These are phyloP conservation scores for Melanotaenia maccullochi DNA, from an alignment of 2,797 vertebrate genomes.

Conservation along the genomic window DNA sequence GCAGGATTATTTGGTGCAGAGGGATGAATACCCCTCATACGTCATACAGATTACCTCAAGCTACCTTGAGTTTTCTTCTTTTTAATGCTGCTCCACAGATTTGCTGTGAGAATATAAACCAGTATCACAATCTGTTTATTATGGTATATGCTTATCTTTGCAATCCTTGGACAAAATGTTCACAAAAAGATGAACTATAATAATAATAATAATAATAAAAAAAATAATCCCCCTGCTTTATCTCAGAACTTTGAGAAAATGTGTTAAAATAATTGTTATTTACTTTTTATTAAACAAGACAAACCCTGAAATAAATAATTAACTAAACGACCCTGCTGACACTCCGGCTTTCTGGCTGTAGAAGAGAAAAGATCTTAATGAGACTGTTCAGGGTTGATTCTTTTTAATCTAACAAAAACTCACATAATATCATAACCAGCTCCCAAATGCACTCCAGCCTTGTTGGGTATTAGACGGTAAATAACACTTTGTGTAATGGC, in stretches of 20 bases:
- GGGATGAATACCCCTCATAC: slow-evolving; percentile 61
- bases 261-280: slow-evolving; percentile 13
- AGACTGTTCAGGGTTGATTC: slow-evolving; percentile 30
- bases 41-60: slow-evolving; percentile 72
- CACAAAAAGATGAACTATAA: slow-evolving; percentile 38
- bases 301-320: slow-evolving; percentile 12
- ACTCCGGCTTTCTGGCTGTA: background rate
- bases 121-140: slow-evolving; percentile 59
- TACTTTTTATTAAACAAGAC: slow-evolving; percentile 8
- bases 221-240: too few species aligned
- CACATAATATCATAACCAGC: slow-evolving; percentile 31
- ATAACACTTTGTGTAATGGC: slow-evolving; percentile 46
- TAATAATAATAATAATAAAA: slow-evolving; percentile 31
- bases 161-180: slow-evolving; percentile 40
- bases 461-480: slow-evolving; percentile 37
- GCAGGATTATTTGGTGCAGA: slow-evolving; percentile 66
- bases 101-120: slow-evolving; percentile 58
- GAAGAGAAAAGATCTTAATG: slow-evolving; percentile 8
- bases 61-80: slow-evolving; percentile 58
- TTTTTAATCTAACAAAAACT: slow-evolving; percentile 23
- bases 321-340: too few species aligned
- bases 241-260: slow-evolving; percentile 1
- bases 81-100: slow-evolving; percentile 56
- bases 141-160: slow-evolving; percentile 52
- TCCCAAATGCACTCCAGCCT: slow-evolving; percentile 32